Conservation (phyloP, 2,888 invertebrate genomes). For the Chydorus sphaericus region DNA sequence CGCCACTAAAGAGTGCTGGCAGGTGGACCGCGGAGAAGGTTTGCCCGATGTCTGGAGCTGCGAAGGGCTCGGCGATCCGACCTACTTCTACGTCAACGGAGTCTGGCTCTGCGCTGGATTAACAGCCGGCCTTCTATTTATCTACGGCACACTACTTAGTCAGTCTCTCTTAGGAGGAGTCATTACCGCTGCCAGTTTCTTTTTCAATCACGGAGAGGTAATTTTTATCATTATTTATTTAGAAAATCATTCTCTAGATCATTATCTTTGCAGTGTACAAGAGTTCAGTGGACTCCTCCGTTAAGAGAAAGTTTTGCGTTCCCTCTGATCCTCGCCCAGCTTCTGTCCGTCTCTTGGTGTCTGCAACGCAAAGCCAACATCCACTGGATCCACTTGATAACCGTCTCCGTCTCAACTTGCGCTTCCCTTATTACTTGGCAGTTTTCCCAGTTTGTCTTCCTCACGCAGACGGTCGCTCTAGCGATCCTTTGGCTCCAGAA, state of each 20-base stretch:
- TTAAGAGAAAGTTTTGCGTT: constrained; percentile 73
- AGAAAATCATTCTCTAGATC: not conserved
- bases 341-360: constrained; percentile 45
- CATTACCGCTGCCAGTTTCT: constrained; percentile 51
- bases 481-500: constrained; percentile 46
- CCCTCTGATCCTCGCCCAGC: constrained; percentile 59
- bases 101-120: constrained; percentile 59
- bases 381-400: constrained; percentile 25
- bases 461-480: constrained; percentile 57
- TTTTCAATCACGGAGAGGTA: constrained; percentile 67
- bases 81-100: constrained; percentile 64
- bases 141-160: constrained; percentile 52
- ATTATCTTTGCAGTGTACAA: constrained; percentile 36
- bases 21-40: constrained; percentile 45
- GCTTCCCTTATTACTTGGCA: constrained; percentile 51
- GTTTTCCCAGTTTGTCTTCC: constrained; percentile 67
- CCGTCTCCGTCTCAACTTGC: constrained; percentile 24
- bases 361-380: constrained; percentile 25
- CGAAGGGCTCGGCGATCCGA: constrained; percentile 61
- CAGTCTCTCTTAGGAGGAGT: constrained; percentile 57
- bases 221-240: constrained; percentile 14
- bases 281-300: constrained; percentile 76
- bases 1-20: constrained; percentile 34
- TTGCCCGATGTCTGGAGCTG: constrained; percentile 52
- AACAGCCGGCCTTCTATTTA: constrained; percentile 50